Evolutionary conservation across 2,113 vertebrate genomes (phyloP), one percentile per base, ranked within the genome.

Genomic region (Pteruthius melanotis): DNA sequence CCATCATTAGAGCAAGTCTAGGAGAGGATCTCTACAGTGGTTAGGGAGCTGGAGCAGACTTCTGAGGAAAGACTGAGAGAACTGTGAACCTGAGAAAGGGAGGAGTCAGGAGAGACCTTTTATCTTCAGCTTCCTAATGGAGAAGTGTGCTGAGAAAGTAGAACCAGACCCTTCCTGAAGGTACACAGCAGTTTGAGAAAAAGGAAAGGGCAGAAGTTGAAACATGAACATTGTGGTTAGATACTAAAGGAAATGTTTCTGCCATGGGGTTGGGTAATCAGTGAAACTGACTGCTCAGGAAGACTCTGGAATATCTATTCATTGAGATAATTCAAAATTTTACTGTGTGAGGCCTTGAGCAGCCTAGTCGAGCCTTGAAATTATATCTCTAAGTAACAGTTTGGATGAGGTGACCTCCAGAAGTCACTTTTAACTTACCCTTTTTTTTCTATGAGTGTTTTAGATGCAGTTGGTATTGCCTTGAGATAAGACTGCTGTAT

Each of bases 261-360:
- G 16, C 63, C 0, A 0, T 45, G 26, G 13, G 0, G 1, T 23
- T 76, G 19, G 1, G 7, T 64, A 27, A 64, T 31, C 27, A 13
- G 6, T 76, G 66, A 7, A 68, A 60, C 18, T 45, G 27, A 8
- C 35, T 76, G 18, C 7, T 33, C 24, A 7, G 3, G 24, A 30
- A 35, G 14, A 18, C 13, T 83, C 17, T 57, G 13, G 22, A 75
- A 31, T 66, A 14, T 61, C 2, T 2, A 0, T 64, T 37, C 13
- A 14, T 40, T 26, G 31, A 75, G 31, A 6, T 65, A 22, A 15
- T 16, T 52, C 12, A 49, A 7, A 66, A 44, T 30, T 70, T 21
- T 35, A 9, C 10, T 37, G 10, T 12, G 3, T 5, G 3, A 52
- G 30, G 13, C 57, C 33, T 35, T 35, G 12, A 86, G 35, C 12